Conservation (phyloP, 1,140 invertebrate species). For the Harpegnathos saltator region DNA sequence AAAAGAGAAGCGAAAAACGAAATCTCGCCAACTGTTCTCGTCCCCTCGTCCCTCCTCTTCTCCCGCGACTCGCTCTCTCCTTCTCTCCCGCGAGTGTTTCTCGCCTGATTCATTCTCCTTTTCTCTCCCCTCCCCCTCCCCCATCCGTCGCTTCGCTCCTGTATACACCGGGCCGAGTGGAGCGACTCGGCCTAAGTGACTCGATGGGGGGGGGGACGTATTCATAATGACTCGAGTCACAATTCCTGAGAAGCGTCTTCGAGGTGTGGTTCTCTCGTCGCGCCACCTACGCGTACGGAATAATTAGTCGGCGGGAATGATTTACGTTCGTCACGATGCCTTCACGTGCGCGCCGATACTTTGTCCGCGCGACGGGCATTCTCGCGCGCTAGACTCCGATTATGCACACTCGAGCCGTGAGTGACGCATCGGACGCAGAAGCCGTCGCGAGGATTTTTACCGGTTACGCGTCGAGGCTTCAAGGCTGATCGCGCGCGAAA, state of each 20-base stretch:
- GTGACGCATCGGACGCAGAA: no score
- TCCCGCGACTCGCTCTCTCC: slow-evolving; percentile 34
- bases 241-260: slow-evolving; percentile 48
- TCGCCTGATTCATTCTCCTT: slow-evolving; percentile 58
- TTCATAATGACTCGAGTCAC: slow-evolving; percentile 68
- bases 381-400: not conserved
- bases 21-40: slow-evolving; percentile 59
- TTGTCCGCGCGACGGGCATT: not conserved
- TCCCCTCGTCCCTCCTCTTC: slow-evolving; percentile 14
- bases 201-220: slow-evolving; percentile 48
- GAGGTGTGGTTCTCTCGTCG: slow-evolving; percentile 42
- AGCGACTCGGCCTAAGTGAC: slow-evolving; percentile 50
- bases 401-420: not conserved
- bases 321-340: not conserved
- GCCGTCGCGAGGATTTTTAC: no score
- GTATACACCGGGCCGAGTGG: slow-evolving; percentile 25
- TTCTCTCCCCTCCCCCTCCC: not conserved
- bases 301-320: slow-evolving; percentile 32
- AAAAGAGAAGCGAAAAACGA: slow-evolving; percentile 60
- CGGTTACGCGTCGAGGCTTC: no score
- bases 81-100: slow-evolving; percentile 52
- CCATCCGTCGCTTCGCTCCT: slow-evolving; percentile 40
- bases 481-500: no score
- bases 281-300: slow-evolving; percentile 44
- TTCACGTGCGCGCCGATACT: not conserved